Evolutionary conservation across 92 coral and sea anemone genomes (phyloP), one percentile per base, ranked within the genome.

Genomic region (Siderastrea radians): DNA sequence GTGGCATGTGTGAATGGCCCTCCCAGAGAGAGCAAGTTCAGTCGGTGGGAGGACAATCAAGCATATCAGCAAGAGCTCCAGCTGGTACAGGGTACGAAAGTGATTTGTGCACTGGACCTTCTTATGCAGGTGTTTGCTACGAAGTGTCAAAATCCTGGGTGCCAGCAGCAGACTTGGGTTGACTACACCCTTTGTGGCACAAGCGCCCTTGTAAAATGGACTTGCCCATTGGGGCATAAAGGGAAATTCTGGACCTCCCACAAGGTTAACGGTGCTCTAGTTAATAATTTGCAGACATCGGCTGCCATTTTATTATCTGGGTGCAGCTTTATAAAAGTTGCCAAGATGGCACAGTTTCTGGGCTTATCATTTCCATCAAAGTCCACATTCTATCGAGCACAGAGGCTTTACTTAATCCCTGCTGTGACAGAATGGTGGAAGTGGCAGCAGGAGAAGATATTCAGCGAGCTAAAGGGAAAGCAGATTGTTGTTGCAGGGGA

Each of bases 341-440:
- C 51, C 45, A 81, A 78, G 83, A 45, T 87, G 48, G 91, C 91
- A 0, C 10, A 54, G 15, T 67, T 50, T 60, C 19, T 87, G 57
- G 75, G 83, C 44, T 3, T 16, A 3, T 70, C 87, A 7, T 85
- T 54, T 54, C 49, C 68, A 38, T 87, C 91, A 0, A 62, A 79
- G 49, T 87, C 74, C 6, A 68, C 91, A 4, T 80, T 26, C 55
- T 87, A 66, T 63, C 26, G 86, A 44, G 63, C 69, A 66, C 91
- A 79, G 79, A 53, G 84, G 47, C 80, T 80, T 72, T 87, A 80
- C 49, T 10, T 80, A 13, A 44, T 87, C 9, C 87, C 91, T 51
- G 86, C 71, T 13, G 71, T 79, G 2, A 76, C 81, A 48, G 86
- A 86, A 64, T 78, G 90, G 90, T 79, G 90, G 90, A 50, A 64